A percentile compares a stretch with the other conserved stretches of the same genome.
Conservation (phyloP, 2,113 vertebrate genomes). For the Eurystomus gularis region DNA sequence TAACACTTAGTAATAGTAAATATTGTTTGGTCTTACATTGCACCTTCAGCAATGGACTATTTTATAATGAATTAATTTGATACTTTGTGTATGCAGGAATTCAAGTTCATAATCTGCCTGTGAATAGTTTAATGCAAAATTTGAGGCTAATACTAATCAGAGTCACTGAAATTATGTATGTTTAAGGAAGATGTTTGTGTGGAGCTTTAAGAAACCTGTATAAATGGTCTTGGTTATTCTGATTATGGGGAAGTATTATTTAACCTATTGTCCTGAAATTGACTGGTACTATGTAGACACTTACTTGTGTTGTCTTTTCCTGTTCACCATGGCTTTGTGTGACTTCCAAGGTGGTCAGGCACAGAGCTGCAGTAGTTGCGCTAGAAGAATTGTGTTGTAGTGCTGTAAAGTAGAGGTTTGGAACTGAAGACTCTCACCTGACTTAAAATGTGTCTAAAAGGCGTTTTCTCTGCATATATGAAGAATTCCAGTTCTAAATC, state of each 20-base stretch:
- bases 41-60: not conserved
- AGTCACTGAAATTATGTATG: not conserved
- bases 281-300: not conserved
- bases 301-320: not conserved
- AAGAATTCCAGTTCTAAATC: not conserved
- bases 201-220: not conserved
- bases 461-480: not conserved
- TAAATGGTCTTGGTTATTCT: not conserved
- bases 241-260: not conserved
- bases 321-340: not conserved
- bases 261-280: not conserved
- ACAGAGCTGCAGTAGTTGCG: not conserved
- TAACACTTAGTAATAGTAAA: not conserved
- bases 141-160: not conserved
- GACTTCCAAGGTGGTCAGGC: not conserved
- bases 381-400: not conserved
- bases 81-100: not conserved
- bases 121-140: not conserved
- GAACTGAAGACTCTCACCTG: not conserved
- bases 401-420: not conserved
- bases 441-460: not conserved
- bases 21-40: not conserved
- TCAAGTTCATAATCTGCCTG: not conserved
- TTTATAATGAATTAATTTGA: not conserved
- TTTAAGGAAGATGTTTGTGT: not conserved